Evolutionary conservation across 2,888 invertebrate genomes (phyloP).

Genomic region (Chromoteleia sp.): DNA sequence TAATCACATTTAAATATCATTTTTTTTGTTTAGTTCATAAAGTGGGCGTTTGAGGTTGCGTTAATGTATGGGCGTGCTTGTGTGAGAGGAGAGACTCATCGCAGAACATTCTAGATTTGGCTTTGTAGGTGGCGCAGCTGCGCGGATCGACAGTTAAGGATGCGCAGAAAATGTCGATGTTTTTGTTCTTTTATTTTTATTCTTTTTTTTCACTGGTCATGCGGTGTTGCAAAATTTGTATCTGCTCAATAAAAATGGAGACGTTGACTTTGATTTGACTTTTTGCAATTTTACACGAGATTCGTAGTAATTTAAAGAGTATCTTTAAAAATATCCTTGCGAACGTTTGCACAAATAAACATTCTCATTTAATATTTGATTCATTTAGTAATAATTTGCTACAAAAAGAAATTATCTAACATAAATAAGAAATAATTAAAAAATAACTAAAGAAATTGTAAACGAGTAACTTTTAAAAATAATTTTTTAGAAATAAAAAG

Average conservation of each 20-base stretch:
- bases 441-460: too few relatives aligned
- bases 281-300: too few relatives aligned
- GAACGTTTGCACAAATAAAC: too few relatives aligned
- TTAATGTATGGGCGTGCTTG: slow-evolving; percentile 45
- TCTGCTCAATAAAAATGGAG: neutral
- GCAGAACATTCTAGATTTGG: slow-evolving; percentile 70
- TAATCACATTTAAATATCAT: slow-evolving; percentile 16
- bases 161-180: slow-evolving; percentile 43
- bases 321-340: too few relatives aligned
- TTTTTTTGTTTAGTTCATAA: slow-evolving; percentile 37
- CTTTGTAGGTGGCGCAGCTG: slow-evolving; percentile 63
- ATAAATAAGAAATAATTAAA: too few relatives aligned
- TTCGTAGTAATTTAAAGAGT: too few relatives aligned
- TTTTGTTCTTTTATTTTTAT: slow-evolving; percentile 7
- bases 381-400: too few relatives aligned
- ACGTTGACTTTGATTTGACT: neutral
- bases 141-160: slow-evolving; percentile 48
- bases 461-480: too few relatives aligned
- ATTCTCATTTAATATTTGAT: too few relatives aligned
- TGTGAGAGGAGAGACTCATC: slow-evolving; percentile 61
- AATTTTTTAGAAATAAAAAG: too few relatives aligned
- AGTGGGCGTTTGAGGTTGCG: slow-evolving; percentile 44
- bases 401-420: too few relatives aligned
- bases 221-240: neutral
- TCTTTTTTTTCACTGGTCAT: neutral